These are phyloP conservation scores for Dicerorhinus sumatrensis DNA, from an alignment of 2,113 vertebrate species.

Conservation along the genomic window DNA sequence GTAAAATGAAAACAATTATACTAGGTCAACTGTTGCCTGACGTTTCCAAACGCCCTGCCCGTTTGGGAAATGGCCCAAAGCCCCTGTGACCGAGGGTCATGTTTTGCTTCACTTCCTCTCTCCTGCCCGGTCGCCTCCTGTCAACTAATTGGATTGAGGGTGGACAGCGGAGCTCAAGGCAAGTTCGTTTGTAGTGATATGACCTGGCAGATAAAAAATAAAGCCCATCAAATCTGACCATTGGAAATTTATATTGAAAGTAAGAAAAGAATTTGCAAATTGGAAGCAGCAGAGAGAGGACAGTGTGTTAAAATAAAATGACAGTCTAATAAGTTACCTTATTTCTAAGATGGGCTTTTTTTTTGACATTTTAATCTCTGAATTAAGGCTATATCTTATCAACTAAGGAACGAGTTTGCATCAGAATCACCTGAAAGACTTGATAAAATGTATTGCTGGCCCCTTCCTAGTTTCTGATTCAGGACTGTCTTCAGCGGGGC, in stretches of 20 bases:
- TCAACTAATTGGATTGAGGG: neutral
- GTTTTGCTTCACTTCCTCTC: neutral
- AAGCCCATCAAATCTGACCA: neutral
- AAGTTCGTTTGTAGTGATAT: neutral
- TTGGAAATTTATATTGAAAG: constrained; percentile 36
- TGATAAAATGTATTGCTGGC: neutral
- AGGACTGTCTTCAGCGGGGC: neutral
- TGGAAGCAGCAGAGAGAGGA: neutral
- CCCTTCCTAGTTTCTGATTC: neutral
- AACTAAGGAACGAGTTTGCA: neutral
- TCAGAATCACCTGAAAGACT: neutral
- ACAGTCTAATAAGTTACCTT: neutral
- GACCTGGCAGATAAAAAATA: neutral
- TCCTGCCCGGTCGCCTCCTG: neutral
- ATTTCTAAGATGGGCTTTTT: neutral
- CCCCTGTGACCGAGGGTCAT: neutral
- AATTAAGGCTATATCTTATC: constrained; percentile 17
- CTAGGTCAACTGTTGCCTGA: neutral
- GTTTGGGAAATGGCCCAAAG: neutral
- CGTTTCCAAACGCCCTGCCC: neutral
- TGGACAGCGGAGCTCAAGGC: neutral
- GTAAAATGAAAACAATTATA: neutral
- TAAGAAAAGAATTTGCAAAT: neutral
- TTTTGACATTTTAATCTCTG: neutral
- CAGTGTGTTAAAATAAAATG: constrained; percentile 20